A percentile compares a stretch with the other conserved stretches of the same genome.
Evolutionary conservation across 2,888 invertebrate genomes (phyloP).

Genomic region (Gymnoscelis rufifasciata): DNA sequence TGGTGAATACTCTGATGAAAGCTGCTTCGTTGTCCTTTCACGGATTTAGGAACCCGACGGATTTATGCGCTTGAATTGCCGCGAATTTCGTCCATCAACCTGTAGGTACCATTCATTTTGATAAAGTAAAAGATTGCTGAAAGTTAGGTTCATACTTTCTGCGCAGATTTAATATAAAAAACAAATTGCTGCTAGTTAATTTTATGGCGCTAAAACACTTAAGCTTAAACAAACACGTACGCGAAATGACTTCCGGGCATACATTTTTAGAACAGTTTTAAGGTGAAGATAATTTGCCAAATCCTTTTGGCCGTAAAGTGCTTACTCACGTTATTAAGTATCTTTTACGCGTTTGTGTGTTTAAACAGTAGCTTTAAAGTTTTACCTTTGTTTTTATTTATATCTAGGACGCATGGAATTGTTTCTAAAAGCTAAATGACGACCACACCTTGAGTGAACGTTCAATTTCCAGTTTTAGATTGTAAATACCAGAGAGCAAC

Average conservation of each 20-base stretch:
- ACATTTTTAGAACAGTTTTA: slow-evolving; percentile 54
- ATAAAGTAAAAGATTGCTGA: slow-evolving; percentile 48
- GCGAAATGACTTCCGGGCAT: slow-evolving; percentile 54
- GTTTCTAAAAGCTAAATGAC: no score
- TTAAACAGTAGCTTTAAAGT: slow-evolving; percentile 18
- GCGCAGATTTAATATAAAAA: slow-evolving; percentile 52
- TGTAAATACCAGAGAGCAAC: background rate
- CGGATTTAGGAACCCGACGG: slow-evolving; percentile 64
- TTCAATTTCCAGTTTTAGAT: background rate
- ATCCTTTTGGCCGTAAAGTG: slow-evolving; percentile 49
- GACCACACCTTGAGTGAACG: no score
- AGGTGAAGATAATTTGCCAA: slow-evolving; percentile 56
- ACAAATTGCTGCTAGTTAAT: slow-evolving; percentile 53
- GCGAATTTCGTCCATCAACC: slow-evolving; percentile 62
- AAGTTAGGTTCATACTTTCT: slow-evolving; percentile 53
- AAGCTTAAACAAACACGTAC: slow-evolving; percentile 63
- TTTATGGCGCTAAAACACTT: slow-evolving; percentile 53
- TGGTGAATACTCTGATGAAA: slow-evolving; percentile 76
- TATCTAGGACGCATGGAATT: slow-evolving; percentile 13
- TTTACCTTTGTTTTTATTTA: slow-evolving; percentile 14
- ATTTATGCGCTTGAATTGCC: slow-evolving; percentile 61
- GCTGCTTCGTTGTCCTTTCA: slow-evolving; percentile 69
- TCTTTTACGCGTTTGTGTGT: slow-evolving; percentile 25
- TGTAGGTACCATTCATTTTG: slow-evolving; percentile 46
- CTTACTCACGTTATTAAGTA: slow-evolving; percentile 33